phyloP scores from a whole-genome alignment of 2,888 invertebrate genomes.

The Orthonevra nobilis region DNA sequence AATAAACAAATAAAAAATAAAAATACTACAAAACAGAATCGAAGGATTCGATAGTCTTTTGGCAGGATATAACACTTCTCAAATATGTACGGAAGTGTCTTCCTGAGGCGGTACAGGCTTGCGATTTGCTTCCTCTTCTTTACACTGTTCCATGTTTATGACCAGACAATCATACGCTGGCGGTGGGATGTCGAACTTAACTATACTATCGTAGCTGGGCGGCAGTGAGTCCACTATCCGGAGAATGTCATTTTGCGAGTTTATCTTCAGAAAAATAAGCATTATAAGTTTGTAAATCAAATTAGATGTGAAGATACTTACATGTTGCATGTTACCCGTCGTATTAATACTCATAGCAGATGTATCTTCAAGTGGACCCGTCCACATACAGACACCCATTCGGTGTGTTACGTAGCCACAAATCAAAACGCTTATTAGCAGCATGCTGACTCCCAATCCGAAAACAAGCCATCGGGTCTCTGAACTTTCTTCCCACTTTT shows the following conservation, averaged over 20 bases:
- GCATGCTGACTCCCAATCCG: slow-evolving; percentile 79
- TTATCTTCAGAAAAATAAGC: slow-evolving; percentile 74
- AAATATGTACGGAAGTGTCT: slow-evolving; percentile 75
- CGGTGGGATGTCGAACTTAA: slow-evolving; percentile 79
- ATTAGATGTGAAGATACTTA: no score
- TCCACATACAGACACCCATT: slow-evolving; percentile 80
- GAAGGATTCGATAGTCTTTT: slow-evolving; percentile 29
- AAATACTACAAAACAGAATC: slow-evolving; percentile 53
- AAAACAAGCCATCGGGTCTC: slow-evolving; percentile 80
- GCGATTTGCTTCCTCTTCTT: slow-evolving; percentile 74
- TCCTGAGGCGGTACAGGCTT: slow-evolving; percentile 66
- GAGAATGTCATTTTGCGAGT: slow-evolving; percentile 79
- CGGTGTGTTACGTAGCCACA: slow-evolving; percentile 81
- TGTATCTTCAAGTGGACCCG: slow-evolving; percentile 78
- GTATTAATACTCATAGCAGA: slow-evolving; percentile 67
- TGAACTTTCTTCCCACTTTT: slow-evolving; percentile 77
- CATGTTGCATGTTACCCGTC: slow-evolving; percentile 73
- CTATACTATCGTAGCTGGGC: slow-evolving; percentile 80
- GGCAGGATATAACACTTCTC: slow-evolving; percentile 31
- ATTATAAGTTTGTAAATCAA: no score
- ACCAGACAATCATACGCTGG: slow-evolving; percentile 79
- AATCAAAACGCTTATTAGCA: slow-evolving; percentile 79
- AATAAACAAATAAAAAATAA: slow-evolving; percentile 45
- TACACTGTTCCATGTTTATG: slow-evolving; percentile 77
- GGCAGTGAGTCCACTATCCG: slow-evolving; percentile 79